Percentiles rank a stretch among this genome's conserved stretches.
Evolutionary conservation across 2,888 invertebrate species (phyloP).

Genomic region (Lepidonotus clava): DNA sequence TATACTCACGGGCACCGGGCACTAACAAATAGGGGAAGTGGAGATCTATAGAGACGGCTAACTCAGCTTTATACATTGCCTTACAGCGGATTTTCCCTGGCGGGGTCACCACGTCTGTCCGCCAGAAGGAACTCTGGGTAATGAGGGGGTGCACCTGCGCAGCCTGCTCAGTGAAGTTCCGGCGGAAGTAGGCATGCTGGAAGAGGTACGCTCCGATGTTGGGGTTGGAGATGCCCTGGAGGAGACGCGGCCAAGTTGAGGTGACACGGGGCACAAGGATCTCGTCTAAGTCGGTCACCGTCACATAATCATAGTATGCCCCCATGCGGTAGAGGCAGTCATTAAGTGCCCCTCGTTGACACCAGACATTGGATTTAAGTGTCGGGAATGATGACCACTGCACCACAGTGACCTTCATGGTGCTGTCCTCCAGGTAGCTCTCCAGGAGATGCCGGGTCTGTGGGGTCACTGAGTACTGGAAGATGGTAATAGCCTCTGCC

Average conservation of each 20-base stretch:
- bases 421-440: slow-evolving; percentile 33
- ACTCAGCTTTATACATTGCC: slow-evolving; percentile 59
- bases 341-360: slow-evolving; percentile 62
- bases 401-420: slow-evolving; percentile 55
- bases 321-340: slow-evolving; percentile 63
- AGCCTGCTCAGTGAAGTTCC: slow-evolving; percentile 50
- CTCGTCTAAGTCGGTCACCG: slow-evolving; percentile 62
- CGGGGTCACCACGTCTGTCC: slow-evolving; percentile 60
- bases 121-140: slow-evolving; percentile 59
- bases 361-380: slow-evolving; percentile 45
- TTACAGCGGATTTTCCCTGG: slow-evolving; percentile 64
- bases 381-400: slow-evolving; percentile 56
- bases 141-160: slow-evolving; percentile 53
- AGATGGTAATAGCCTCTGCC: slow-evolving; percentile 57
- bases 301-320: slow-evolving; percentile 58
- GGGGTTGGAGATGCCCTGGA: slow-evolving; percentile 56
- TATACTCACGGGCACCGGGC: slow-evolving; percentile 54
- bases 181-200: slow-evolving; percentile 63
- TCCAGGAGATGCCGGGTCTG: slow-evolving; percentile 40
- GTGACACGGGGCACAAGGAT: slow-evolving; percentile 57
- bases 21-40: slow-evolving; percentile 61
- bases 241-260: slow-evolving; percentile 55
- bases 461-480: slow-evolving; percentile 52
- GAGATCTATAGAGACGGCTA: slow-evolving; percentile 59
- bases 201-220: slow-evolving; percentile 61